phyloP scores from a whole-genome alignment of 23 tunicate genomes.

The Diplosoma virens region DNA sequence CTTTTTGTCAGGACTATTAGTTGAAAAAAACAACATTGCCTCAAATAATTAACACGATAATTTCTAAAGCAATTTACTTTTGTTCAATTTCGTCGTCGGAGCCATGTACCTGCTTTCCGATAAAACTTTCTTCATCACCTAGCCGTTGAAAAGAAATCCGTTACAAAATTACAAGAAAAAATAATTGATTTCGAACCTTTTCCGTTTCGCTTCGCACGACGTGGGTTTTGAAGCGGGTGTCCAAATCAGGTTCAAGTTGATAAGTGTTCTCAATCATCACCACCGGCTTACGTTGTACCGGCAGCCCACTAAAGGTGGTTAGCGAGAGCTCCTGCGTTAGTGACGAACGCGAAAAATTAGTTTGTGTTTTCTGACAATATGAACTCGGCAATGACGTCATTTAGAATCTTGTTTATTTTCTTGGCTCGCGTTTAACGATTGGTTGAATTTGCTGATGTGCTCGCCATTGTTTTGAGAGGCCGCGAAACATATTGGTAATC shows the following conservation, averaged over 20 bases:
- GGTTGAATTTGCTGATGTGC: no score
- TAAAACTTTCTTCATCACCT: background rate
- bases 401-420: no score
- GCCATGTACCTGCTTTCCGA: constrained; percentile 3
- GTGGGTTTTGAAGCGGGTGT: constrained; percentile 46
- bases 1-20: no score
- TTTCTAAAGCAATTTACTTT: background rate
- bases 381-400: no score
- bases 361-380: no score
- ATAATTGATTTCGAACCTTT: constrained; percentile 28
- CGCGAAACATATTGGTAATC: no score
- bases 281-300: constrained; percentile 27
- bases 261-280: constrained; percentile 69
- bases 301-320: constrained; percentile 73
- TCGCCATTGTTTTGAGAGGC: no score
- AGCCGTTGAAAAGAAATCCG: background rate
- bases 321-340: constrained; percentile 30
- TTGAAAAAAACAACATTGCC: no score
- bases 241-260: constrained; percentile 57
- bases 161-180: background rate
- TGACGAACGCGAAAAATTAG: no score
- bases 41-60: background rate
- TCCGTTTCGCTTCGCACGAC: constrained; percentile 50
- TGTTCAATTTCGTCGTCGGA: constrained; percentile 29
- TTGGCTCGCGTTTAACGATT: no score